Evolutionary conservation across 2,113 vertebrate genomes (phyloP).

Genomic region (Laticauda laticaudata): DNA sequence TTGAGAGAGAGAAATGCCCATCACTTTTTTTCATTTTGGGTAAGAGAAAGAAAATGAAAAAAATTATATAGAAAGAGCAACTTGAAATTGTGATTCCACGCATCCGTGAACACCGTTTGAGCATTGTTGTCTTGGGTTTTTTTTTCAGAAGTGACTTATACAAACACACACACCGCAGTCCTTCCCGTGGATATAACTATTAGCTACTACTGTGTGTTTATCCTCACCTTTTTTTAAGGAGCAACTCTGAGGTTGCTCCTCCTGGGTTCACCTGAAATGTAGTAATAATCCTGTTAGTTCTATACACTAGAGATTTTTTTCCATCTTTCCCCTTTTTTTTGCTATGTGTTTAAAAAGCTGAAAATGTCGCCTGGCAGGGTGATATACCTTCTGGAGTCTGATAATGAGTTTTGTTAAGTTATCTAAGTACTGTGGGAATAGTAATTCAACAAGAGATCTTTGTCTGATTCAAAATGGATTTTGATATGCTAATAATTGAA

Average conservation of each 20-base stretch:
- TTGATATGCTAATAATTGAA: background rate
- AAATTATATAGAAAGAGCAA: background rate
- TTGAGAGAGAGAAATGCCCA: background rate
- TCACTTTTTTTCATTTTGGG: background rate
- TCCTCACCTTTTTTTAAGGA: background rate
- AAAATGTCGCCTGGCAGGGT: background rate
- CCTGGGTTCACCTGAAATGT: background rate
- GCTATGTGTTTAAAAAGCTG: background rate
- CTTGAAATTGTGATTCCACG: background rate
- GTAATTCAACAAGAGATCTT: background rate
- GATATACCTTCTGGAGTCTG: background rate
- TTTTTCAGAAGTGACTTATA: background rate
- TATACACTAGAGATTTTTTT: background rate
- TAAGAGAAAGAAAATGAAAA: background rate
- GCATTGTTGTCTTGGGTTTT: background rate
- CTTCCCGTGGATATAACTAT: background rate
- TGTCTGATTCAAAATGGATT: background rate
- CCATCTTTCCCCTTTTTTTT: background rate
- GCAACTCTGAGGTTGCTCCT: background rate
- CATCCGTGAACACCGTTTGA: background rate
- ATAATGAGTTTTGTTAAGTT: background rate
- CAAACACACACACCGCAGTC: background rate
- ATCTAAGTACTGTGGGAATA: background rate
- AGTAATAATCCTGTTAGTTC: background rate
- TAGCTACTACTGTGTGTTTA: background rate